These are phyloP conservation scores for Acanthosepion pharaonis DNA, from an alignment of 2,888 invertebrate genomes.

Conservation along the genomic window DNA sequence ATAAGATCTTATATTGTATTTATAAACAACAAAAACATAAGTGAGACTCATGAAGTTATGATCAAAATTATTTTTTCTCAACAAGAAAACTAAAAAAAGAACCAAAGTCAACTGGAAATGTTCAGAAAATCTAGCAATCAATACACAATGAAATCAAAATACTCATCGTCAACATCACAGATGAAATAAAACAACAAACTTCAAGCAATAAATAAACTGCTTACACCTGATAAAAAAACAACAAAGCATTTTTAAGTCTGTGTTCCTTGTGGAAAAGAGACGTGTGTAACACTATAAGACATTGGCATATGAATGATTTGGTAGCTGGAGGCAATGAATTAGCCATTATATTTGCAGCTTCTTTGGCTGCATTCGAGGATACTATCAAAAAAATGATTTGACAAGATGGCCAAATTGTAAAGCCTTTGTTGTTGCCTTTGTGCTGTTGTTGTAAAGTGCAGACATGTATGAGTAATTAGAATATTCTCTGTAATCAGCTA, in stretches of 20 bases:
- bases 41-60: no score
- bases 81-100: no score
- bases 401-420: constrained; percentile 21
- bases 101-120: no score
- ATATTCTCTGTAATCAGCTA: constrained; percentile 33
- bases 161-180: background rate
- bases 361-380: background rate
- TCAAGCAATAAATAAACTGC: background rate
- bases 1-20: no score
- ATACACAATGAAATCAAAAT: background rate
- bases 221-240: background rate
- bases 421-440: background rate
- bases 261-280: background rate
- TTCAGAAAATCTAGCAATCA: background rate
- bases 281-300: background rate
- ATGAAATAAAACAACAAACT: background rate
- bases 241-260: background rate
- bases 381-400: background rate
- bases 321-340: background rate
- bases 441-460: background rate
- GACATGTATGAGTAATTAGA: constrained; percentile 18
- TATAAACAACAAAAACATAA: no score
- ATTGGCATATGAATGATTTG: background rate
- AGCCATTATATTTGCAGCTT: background rate
- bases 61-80: no score